phyloP scores from a whole-genome alignment of 2,113 vertebrate species.

The Corythaixoides concolor region DNA sequence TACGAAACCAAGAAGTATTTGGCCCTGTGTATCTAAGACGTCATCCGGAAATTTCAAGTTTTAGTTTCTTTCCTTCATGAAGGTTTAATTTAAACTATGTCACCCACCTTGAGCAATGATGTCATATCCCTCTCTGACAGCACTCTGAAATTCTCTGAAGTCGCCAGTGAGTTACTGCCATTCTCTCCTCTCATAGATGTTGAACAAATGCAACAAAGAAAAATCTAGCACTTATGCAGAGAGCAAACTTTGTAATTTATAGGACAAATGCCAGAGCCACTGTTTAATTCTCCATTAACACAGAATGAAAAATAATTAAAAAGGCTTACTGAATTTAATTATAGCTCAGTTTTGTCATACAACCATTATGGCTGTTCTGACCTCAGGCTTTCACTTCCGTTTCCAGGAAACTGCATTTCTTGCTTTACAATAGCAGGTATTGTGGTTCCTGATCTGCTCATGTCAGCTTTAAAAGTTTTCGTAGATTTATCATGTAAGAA shows the following conservation, averaged over 20 bases:
- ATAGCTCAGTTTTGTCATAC: neutral
- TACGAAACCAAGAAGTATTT: slow-evolving; percentile 37
- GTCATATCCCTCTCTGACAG: neutral
- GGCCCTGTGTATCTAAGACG: slow-evolving; percentile 14
- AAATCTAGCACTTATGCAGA: neutral
- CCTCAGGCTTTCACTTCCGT: neutral
- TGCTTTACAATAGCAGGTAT: neutral
- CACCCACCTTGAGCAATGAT: neutral
- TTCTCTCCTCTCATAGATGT: neutral
- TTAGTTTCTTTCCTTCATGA: slow-evolving; percentile 31
- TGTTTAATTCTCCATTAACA: neutral
- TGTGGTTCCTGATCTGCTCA: neutral
- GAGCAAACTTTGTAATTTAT: neutral
- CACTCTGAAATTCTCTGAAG: neutral
- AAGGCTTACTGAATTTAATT: neutral
- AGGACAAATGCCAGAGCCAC: neutral
- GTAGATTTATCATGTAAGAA: neutral
- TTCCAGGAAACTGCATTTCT: neutral
- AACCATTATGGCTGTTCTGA: neutral
- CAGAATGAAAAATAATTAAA: neutral
- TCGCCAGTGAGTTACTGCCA: neutral
- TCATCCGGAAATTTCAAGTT: slow-evolving; percentile 66
- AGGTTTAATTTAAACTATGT: slow-evolving; percentile 65
- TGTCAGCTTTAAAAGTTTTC: neutral
- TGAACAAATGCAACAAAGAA: neutral